phyloP scores from a whole-genome alignment of 2,797 vertebrate genomes.

The Scleropages formosus region DNA sequence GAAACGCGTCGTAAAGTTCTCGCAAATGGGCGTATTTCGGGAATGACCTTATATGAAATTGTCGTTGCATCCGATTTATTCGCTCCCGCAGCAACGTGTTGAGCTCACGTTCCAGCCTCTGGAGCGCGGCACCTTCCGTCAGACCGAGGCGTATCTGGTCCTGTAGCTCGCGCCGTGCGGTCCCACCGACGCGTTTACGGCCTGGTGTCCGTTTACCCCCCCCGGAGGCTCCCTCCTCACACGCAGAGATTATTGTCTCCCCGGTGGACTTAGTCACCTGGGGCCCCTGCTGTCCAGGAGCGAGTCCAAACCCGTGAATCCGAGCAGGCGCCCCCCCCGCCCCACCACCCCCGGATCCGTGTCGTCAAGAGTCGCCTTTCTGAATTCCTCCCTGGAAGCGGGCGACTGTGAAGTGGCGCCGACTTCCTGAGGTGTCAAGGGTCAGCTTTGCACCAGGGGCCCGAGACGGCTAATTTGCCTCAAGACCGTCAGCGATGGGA shows the following conservation, averaged over 20 bases:
- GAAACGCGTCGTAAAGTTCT: no score
- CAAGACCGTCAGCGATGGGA: no score
- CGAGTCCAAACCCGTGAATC: not conserved
- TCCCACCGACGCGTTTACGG: not conserved
- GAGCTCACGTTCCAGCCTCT: not conserved
- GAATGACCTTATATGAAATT: no score
- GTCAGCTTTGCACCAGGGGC: not conserved
- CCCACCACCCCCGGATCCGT: constrained; percentile 39
- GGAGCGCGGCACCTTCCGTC: no score
- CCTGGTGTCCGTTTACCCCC: not conserved
- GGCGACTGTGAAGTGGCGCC: constrained; percentile 3
- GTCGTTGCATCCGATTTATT: not conserved
- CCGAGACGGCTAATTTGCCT: not conserved
- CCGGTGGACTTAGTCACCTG: not conserved
- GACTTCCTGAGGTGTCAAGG: not conserved
- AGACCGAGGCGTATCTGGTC: not conserved
- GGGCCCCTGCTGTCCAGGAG: not conserved
- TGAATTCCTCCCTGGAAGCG: constrained; percentile 39
- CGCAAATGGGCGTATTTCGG: no score
- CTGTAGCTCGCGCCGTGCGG: not conserved
- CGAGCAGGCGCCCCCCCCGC: not conserved
- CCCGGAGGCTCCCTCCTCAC: not conserved
- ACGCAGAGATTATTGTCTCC: not conserved
- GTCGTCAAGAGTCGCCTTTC: constrained; percentile 51
- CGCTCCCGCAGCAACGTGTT: not conserved